Conservation (phyloP, 2,797 vertebrate species). For the Lepus townsendii region DNA sequence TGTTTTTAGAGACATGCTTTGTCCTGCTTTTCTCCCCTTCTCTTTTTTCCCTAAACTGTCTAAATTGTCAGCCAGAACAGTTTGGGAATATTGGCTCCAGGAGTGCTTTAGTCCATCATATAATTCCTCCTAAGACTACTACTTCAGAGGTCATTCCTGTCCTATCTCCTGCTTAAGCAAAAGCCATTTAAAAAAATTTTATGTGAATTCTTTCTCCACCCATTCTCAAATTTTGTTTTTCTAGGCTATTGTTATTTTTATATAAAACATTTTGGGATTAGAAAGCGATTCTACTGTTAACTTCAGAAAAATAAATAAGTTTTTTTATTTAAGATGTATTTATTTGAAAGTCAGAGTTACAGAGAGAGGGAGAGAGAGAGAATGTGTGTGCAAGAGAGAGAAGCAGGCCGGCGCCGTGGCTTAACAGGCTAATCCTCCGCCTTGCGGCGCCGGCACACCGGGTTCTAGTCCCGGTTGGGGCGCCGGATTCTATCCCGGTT, state of each 20-base stretch:
- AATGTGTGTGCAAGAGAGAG: too few species aligned
- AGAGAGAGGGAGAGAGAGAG: too few species aligned
- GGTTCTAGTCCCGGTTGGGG: too few species aligned
- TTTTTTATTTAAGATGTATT: neutral
- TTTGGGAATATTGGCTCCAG: neutral
- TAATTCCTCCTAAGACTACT: neutral
- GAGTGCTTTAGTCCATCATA: neutral
- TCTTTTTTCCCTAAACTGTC: neutral
- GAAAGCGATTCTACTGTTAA: neutral
- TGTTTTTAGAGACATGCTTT: neutral
- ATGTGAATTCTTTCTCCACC: neutral
- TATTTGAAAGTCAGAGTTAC: too few species aligned
- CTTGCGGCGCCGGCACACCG: too few species aligned
- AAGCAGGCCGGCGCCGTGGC: too few species aligned
- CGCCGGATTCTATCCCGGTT: too few species aligned
- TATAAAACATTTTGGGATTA: neutral
- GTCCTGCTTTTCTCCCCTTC: neutral
- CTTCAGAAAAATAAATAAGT: constrained; percentile 51
- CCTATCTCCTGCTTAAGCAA: neutral
- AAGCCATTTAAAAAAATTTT: constrained; percentile 25
- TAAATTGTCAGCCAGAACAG: constrained; percentile 19
- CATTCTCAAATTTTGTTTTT: constrained; percentile 15
- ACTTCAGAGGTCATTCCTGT: neutral
- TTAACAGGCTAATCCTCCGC: too few species aligned
- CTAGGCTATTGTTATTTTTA: neutral